Base-by-base conservation (phyloP, 92 coral and sea anemone species). In the Hydrozoanthus gracilis region DNA sequence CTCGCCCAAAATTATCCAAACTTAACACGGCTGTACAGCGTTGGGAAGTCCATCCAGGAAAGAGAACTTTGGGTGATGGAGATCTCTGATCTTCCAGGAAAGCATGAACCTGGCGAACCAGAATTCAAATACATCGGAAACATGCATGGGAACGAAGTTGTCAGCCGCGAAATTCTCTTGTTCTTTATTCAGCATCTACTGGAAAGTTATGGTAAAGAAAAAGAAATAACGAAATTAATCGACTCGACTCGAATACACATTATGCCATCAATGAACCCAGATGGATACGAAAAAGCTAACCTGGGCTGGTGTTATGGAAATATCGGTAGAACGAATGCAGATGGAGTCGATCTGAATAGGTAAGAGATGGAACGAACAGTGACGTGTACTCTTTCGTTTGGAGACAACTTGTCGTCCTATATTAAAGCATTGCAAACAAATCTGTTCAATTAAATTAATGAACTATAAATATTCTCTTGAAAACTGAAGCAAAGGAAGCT, bases 141-240 rank as follows among this genome's bases (percentile, higher is more conserved):
- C 52, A 96, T 96, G 99, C 99, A 96, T 62, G 99, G 99, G 6
- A 96, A 96, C 83, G 99, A 96, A 89, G 99, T 96, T 1, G 96
- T 95, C 7, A 91, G 99, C 52, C 92, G 99, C 27, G 99, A 96
- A 75, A 86, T 96, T 8, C 91, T 96, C 77, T 91, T 96, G 71
- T 93, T 91, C 27, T 86, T 96, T 14, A 93, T 95, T 20, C 92
- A 91, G 10, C 84, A 86, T 72, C 87, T 96, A 20, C 79, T 95
- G 20, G 86, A 90, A 44, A 89, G 87, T 14, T 94, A 96, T 49
- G 82, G 86, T 51, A 90, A 90, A 16, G 78, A 93, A 84, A 54
- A 72, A 3, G 89, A 77, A 20, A 87, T 96, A 75, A 93, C 90
- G 20, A 90, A 78, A 20, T 86, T 96, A 44, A 88, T 96, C 56